Conservation (phyloP, 2,113 vertebrate species). For the Physeter macrocephalus region DNA sequence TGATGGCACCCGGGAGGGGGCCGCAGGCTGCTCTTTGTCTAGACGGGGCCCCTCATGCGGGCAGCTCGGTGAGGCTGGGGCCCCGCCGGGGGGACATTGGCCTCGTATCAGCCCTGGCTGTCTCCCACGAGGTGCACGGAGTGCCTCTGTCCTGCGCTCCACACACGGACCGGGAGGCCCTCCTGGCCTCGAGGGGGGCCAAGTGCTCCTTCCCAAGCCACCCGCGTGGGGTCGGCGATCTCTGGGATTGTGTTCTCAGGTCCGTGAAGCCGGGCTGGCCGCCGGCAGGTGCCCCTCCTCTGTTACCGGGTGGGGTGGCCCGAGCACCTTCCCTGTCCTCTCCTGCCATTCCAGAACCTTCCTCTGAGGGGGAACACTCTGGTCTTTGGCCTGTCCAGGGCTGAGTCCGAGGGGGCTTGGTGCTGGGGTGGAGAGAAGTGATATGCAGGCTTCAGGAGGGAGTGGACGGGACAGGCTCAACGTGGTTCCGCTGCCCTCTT, state of each 20-base stretch:
- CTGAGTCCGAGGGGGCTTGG: too few relatives aligned
- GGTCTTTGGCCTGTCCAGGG: background rate
- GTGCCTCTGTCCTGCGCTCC: background rate
- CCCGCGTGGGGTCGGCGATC: background rate
- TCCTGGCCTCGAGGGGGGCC: too few relatives aligned
- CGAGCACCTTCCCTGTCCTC: too few relatives aligned
- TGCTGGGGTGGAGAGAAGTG: too few relatives aligned
- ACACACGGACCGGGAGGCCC: fast-evolving
- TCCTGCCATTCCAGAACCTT: too few relatives aligned
- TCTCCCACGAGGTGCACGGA: background rate
- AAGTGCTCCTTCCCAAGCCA: too few relatives aligned
- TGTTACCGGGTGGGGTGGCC: background rate
- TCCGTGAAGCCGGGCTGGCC: background rate
- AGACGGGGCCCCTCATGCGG: background rate
- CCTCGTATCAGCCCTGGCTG: background rate
- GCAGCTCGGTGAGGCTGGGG: background rate
- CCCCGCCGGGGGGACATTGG: too few relatives aligned
- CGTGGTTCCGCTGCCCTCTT: too few relatives aligned
- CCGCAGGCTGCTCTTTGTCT: background rate
- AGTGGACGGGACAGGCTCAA: too few relatives aligned
- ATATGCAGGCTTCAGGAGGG: too few relatives aligned
- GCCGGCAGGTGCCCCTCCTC: too few relatives aligned
- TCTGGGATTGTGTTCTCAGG: background rate
- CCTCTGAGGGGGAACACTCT: background rate
- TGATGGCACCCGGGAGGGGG: background rate